Evolutionary conservation across 2,888 invertebrate species (phyloP), one percentile per base, ranked within the genome.

Genomic region (Pristionchus japonicus): DNA sequence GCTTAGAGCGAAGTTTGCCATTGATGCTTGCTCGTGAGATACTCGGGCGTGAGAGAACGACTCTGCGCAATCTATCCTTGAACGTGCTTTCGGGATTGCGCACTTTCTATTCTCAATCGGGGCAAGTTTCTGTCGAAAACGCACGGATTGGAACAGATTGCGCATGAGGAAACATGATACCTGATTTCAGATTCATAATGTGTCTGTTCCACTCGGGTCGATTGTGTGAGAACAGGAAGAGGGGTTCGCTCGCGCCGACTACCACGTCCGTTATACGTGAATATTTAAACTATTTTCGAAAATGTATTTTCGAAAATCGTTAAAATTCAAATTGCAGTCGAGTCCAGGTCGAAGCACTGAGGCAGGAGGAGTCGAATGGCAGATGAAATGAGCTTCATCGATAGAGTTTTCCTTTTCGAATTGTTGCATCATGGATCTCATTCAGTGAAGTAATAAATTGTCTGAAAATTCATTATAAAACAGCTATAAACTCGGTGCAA

Each of bases 221-320:
- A 27, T 7, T 77, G 40, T 43, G 77, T 1, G 77, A 77, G 27
- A 77, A 77, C 27, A n/a, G n/a, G 27, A 77, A 43, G 43, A 23
- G 43, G 47, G 6, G 34, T 1, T 77, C 43, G 13, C 43, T 77
- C 20, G 77, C 27, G 4, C 23, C 40, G 2, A 77, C 77, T 9
- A 77, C 77, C 43, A 77, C 77, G 40, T 77, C 77, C 27, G 77
- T 77, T 47, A 77, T 43, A 77, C 9, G 77, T 77, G 27, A 77
- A 70, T 70, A 37, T 37, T 31, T 40, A 20, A 40, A 20, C 2
- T 61, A 27, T 23, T 61, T 61, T 61, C 11, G 23, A 57, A 57
- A n/a, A n/a, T 1, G 3, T 57, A 3, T 27, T n/a, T 31, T 64
- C 7, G 27, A 70, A 34, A 67, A 67, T 2, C 64, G 3, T 23